phyloP scores from a whole-genome alignment of 1,140 invertebrate species.

The Rhyacophila brunnea region DNA sequence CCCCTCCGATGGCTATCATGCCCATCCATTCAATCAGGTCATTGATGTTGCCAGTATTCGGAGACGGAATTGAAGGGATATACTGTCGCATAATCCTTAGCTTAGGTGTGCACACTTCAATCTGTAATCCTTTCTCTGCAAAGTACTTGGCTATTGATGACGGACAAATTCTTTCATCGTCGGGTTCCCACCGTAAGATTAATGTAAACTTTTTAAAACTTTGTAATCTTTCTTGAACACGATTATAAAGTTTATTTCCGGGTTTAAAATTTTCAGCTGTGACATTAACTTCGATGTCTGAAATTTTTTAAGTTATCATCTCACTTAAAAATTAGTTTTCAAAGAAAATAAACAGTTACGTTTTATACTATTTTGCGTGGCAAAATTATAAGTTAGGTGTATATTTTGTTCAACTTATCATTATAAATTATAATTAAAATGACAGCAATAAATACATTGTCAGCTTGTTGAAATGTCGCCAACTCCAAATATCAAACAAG shows the following conservation, averaged over 20 bases:
- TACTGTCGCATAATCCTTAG: conserved; percentile 13
- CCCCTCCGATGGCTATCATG: conserved; percentile 18
- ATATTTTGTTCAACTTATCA: too few relatives aligned
- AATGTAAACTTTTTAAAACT: conserved; percentile 49
- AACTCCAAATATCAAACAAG: too few relatives aligned
- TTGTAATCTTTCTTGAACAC: conserved; percentile 44
- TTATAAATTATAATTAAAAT: too few relatives aligned
- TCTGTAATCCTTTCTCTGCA: conserved; percentile 44
- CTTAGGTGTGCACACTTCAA: conserved; percentile 35
- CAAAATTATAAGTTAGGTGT: too few relatives aligned
- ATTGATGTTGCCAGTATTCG: background rate
- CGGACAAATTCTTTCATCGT: conserved; percentile 55
- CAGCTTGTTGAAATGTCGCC: too few relatives aligned
- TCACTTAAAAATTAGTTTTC: conserved; percentile 5
- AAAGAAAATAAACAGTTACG: background rate
- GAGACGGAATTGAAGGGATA: background rate
- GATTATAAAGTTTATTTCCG: conserved; percentile 54
- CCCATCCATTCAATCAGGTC: conserved; percentile 19
- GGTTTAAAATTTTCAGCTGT: conserved; percentile 48
- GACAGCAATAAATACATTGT: too few relatives aligned
- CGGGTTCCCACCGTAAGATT: conserved; percentile 57
- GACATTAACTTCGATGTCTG: conserved; percentile 57
- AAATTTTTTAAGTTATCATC: conserved; percentile 21
- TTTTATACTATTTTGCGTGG: background rate
- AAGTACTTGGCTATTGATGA: conserved; percentile 63